phyloP scores from a whole-genome alignment of 2,113 vertebrate species.

The Echinops telfairi region DNA sequence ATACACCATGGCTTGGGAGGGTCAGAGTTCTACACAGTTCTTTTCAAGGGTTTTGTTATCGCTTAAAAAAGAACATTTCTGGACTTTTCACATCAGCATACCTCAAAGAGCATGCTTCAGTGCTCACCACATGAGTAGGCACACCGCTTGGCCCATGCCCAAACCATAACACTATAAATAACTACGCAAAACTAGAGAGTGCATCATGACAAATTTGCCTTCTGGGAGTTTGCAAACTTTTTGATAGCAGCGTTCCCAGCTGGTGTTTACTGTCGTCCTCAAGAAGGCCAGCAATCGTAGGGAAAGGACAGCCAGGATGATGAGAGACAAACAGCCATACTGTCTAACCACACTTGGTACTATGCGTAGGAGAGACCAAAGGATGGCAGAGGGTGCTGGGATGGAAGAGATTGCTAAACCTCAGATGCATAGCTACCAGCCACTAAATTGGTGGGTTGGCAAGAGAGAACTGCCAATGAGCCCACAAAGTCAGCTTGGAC shows the following conservation, averaged over 20 bases:
- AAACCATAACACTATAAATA: background rate
- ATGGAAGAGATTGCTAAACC: background rate
- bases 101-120: background rate
- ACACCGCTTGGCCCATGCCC: background rate
- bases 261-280: background rate
- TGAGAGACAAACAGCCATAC: background rate
- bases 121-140: background rate
- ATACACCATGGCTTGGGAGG: background rate
- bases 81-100: background rate
- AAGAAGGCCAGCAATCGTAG: background rate
- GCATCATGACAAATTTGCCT: background rate
- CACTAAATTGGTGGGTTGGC: background rate
- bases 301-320: background rate
- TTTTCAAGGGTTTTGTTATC: background rate
- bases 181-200: background rate
- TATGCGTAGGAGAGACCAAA: background rate
- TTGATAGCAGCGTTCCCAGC: background rate
- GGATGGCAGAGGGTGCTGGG: background rate
- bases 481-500: background rate
- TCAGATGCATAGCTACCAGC: background rate
- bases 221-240: background rate
- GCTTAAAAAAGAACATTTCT: background rate
- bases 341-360: background rate
- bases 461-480: background rate
- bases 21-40: background rate